phyloP scores from a whole-genome alignment of 1,140 invertebrate species.

The Stegodyphus mimosarum region DNA sequence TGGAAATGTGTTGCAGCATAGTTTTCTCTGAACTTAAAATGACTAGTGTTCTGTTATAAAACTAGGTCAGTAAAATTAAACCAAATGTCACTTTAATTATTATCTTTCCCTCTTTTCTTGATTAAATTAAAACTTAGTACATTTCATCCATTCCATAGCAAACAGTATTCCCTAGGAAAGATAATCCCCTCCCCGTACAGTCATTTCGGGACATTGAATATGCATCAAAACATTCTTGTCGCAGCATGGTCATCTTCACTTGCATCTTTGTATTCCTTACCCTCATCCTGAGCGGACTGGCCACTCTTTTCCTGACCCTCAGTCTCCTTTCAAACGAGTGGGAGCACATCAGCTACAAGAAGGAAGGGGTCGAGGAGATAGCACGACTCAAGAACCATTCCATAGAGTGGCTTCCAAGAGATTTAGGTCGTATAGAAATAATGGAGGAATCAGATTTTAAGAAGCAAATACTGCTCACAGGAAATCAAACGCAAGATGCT shows the following conservation, averaged over 20 bases:
- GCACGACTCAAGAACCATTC: constrained; percentile 26
- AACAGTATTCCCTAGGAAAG: no score
- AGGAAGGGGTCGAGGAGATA: constrained; percentile 58
- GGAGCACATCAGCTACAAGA: constrained; percentile 84
- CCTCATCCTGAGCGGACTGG: constrained; percentile 72
- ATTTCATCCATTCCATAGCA: no score
- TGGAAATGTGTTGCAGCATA: no score
- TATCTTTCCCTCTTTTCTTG: no score
- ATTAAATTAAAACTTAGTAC: no score
- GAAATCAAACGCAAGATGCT: background rate
- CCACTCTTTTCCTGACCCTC: constrained; percentile 81
- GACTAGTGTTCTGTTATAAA: no score
- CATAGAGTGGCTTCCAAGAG: constrained; percentile 15
- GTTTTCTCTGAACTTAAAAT: no score
- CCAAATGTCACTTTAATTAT: no score
- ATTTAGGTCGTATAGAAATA: constrained; percentile 24
- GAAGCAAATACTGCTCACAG: background rate
- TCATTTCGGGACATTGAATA: no score
- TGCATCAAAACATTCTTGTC: no score
- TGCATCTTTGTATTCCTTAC: constrained; percentile 68
- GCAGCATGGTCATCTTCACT: constrained; percentile 48
- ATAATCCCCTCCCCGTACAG: no score
- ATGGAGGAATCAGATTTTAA: background rate
- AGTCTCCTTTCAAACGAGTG: constrained; percentile 88
- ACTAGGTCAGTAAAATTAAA: no score